Conservation (phyloP, 2,888 invertebrate genomes). For the Amphipyra tragopoginis region DNA sequence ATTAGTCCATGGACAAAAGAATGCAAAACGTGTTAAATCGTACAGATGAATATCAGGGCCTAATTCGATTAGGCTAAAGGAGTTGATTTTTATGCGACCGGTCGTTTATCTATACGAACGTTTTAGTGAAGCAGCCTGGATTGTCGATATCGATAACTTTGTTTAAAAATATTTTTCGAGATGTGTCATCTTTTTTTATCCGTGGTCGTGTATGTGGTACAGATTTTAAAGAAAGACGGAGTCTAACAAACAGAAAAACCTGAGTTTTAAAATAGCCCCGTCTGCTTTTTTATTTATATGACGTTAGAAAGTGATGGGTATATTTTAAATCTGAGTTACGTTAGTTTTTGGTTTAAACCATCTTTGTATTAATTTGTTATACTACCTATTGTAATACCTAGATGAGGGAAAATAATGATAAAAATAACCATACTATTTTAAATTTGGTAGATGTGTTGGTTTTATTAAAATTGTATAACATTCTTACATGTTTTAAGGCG, state of each 20-base stretch:
- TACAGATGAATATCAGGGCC: conserved; percentile 85
- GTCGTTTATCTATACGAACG: conserved; percentile 84
- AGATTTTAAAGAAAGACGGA: no score
- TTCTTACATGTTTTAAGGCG: background rate
- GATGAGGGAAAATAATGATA: background rate
- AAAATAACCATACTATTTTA: background rate
- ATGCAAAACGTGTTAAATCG: conserved; percentile 89
- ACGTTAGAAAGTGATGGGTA: no score
- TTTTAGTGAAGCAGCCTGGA: conserved; percentile 67
- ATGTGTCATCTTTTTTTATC: no score
- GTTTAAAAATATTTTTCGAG: background rate
- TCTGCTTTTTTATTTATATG: no score
- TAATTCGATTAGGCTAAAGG: conserved; percentile 88
- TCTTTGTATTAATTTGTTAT: no score
- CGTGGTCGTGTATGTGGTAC: no score
- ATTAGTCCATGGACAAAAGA: conserved; percentile 85
- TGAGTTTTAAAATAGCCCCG: no score
- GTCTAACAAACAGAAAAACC: no score
- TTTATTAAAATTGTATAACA: background rate
- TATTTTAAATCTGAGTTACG: no score
- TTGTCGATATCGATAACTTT: conserved; percentile 25
- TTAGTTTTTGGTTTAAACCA: no score
- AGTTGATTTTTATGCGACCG: conserved; percentile 88
- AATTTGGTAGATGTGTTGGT: background rate
- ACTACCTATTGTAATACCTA: background rate